phyloP scores from a whole-genome alignment of 2,888 invertebrate species.

The Lasioglossum vierecki region DNA sequence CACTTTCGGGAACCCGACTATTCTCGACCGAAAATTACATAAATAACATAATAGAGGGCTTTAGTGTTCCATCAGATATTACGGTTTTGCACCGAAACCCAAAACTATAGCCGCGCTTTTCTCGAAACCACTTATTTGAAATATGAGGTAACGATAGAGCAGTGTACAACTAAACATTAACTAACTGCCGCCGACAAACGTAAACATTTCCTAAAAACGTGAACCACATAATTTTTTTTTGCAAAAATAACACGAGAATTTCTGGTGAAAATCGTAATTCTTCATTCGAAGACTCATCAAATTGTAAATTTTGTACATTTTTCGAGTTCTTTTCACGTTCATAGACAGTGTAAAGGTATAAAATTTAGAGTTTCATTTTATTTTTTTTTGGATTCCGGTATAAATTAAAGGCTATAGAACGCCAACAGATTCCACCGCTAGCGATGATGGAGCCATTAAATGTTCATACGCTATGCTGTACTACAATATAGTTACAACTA shows the following conservation, averaged over 20 bases:
- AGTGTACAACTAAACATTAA: not conserved
- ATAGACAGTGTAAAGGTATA: not conserved
- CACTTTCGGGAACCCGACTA: too few species aligned
- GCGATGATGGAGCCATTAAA: not conserved
- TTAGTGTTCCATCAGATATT: not conserved
- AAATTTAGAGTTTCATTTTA: not conserved
- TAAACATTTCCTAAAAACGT: not conserved
- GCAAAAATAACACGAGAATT: not conserved
- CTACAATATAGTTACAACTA: too few species aligned
- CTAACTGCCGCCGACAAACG: not conserved
- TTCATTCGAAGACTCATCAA: not conserved
- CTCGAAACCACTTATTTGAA: too few species aligned
- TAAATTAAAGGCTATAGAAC: conserved; percentile 1
- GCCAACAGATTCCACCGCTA: not conserved
- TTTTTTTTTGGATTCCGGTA: not conserved
- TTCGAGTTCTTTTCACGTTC: not conserved
- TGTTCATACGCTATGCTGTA: not conserved
- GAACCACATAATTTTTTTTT: not conserved
- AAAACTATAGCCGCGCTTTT: too few species aligned
- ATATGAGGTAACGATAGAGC: not conserved
- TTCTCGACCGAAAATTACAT: too few species aligned
- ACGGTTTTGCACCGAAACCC: too few species aligned
- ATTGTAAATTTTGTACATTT: not conserved
- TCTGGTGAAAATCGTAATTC: not conserved
- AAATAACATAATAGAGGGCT: too few species aligned